phyloP scores from a whole-genome alignment of 2,888 invertebrate genomes.

The Caenorhabditis sp. region DNA sequence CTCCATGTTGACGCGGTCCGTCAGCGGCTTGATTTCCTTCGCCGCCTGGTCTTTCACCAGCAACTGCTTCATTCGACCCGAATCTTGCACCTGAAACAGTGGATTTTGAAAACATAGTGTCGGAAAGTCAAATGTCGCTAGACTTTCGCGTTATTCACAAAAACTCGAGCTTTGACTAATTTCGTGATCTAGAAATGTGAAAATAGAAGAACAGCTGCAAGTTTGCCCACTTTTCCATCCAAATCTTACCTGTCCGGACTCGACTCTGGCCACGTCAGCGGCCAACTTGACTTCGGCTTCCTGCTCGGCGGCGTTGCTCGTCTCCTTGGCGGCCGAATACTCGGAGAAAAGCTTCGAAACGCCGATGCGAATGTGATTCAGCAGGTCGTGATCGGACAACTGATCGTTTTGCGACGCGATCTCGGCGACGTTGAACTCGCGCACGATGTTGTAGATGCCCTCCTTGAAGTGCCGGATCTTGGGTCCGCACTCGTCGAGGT shows the following conservation, averaged over 20 bases:
- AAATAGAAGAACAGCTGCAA: no score
- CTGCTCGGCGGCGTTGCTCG: conserved; percentile 58
- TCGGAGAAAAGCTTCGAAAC: conserved; percentile 99
- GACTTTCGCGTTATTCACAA: no score
- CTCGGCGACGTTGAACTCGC: conserved; percentile 66
- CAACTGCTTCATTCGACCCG: conserved; percentile 67
- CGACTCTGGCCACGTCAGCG: conserved; percentile 53
- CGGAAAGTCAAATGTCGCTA: no score
- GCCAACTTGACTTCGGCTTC: conserved; percentile 57
- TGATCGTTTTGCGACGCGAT: conserved; percentile 62
- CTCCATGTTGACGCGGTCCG: conserved; percentile 82
- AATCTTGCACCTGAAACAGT: no score
- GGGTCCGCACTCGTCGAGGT: conserved; percentile 64
- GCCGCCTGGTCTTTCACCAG: conserved; percentile 87
- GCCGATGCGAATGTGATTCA: conserved; percentile 95
- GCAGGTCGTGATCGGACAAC: conserved; percentile 88
- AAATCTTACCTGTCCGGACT: no score
- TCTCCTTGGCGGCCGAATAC: conserved; percentile 90
- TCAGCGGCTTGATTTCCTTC: conserved; percentile 63
- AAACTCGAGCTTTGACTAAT: no score
- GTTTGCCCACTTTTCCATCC: no score
- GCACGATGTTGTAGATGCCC: conserved; percentile 65
- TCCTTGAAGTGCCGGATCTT: conserved; percentile 68
- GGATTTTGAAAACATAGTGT: no score
- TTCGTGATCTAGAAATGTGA: no score